Evolutionary conservation across 2,113 vertebrate genomes (phyloP).

Genomic region (Channa maculata): DNA sequence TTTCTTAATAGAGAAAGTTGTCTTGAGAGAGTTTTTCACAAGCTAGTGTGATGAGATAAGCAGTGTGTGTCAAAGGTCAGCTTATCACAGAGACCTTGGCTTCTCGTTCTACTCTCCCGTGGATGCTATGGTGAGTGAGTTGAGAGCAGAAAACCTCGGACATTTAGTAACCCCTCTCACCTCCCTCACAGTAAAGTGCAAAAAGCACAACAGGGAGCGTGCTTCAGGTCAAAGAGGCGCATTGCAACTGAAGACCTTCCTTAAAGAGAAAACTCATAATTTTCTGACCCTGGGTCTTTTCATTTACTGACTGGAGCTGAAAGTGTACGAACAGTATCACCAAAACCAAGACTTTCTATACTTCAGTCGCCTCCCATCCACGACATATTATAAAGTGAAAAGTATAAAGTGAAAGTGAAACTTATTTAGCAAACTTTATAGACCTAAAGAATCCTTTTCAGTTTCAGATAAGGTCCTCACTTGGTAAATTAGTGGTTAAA

Average conservation of each 20-base stretch:
- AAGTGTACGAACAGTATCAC: background rate
- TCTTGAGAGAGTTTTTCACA: slow-evolving; percentile 13
- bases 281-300: slow-evolving; percentile 3
- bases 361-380: background rate
- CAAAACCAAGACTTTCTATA: background rate
- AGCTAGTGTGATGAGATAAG: slow-evolving; percentile 51
- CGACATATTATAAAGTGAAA: background rate
- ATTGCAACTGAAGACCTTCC: background rate
- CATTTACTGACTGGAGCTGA: background rate
- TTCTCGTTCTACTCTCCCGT: slow-evolving; percentile 25
- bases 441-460: background rate
- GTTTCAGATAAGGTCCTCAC: background rate
- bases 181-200: slow-evolving; percentile 37
- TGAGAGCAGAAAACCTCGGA: slow-evolving; percentile 12
- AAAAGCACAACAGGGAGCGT: slow-evolving; percentile 19
- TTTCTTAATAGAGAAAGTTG: slow-evolving; percentile 41
- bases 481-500: slow-evolving; percentile 1
- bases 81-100: slow-evolving; percentile 22
- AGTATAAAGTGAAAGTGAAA: no score
- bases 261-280: slow-evolving; percentile 11
- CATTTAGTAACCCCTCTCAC: slow-evolving; percentile 25
- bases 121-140: slow-evolving; percentile 21
- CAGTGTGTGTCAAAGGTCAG: slow-evolving; percentile 50
- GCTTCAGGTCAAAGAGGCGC: slow-evolving; percentile 11
- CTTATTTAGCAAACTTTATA: background rate